These are phyloP conservation scores for Polypterus bichir DNA, from an alignment of 2,113 vertebrate genomes.

Conservation along the genomic window DNA sequence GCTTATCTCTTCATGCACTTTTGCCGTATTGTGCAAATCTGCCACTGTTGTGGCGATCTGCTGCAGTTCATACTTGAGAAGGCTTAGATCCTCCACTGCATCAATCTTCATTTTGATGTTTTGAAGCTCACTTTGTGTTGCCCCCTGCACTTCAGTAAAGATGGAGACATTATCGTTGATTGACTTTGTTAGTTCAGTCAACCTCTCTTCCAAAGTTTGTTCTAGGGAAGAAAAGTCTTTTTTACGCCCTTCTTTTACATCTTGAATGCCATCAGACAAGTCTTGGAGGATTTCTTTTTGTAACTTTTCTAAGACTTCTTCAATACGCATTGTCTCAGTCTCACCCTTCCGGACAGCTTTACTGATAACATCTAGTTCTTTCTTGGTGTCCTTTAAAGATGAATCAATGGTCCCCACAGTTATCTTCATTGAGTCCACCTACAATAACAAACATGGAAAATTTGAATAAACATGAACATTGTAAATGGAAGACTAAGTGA, in stretches of 20 bases:
- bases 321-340: slow-evolving; percentile 65
- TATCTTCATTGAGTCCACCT: slow-evolving; percentile 68
- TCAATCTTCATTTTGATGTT: slow-evolving; percentile 63
- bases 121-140: slow-evolving; percentile 65
- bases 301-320: slow-evolving; percentile 81
- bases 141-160: slow-evolving; percentile 72
- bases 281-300: slow-evolving; percentile 81
- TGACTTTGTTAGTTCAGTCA: slow-evolving; percentile 78
- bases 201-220: slow-evolving; percentile 74
- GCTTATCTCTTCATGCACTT: slow-evolving; percentile 42
- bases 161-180: slow-evolving; percentile 74
- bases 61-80: slow-evolving; percentile 53
- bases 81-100: slow-evolving; percentile 39
- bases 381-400: slow-evolving; percentile 53
- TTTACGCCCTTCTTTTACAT: slow-evolving; percentile 78
- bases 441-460: slow-evolving; percentile 22
- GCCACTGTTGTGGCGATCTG: slow-evolving; percentile 50
- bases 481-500: too few species aligned
- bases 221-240: slow-evolving; percentile 78
- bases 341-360: slow-evolving; percentile 65
- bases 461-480: too few species aligned
- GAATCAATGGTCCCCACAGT: slow-evolving; percentile 63
- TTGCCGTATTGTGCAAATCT: slow-evolving; percentile 49
- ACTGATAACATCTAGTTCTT: slow-evolving; percentile 61
- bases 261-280: slow-evolving; percentile 71